These are phyloP conservation scores for Scortum barcoo DNA, from an alignment of 2,113 vertebrate species.

Conservation along the genomic window DNA sequence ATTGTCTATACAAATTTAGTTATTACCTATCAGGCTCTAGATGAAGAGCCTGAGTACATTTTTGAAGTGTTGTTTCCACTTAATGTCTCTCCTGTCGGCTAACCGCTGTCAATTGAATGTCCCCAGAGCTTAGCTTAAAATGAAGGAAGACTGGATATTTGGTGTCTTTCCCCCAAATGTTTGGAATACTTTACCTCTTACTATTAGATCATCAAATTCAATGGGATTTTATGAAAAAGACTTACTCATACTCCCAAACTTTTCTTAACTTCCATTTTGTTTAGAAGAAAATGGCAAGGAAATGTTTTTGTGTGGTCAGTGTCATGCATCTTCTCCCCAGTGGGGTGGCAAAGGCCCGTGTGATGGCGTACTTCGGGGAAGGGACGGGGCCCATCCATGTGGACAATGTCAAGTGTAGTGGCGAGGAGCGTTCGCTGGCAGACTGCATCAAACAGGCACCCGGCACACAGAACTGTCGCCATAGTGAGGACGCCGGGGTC, in stretches of 20 bases:
- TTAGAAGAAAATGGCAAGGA: not conserved
- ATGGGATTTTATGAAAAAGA: not conserved
- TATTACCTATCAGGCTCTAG: not conserved
- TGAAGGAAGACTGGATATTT: not conserved
- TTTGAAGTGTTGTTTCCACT: not conserved
- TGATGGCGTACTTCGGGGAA: conserved; percentile 98
- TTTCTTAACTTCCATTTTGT: not conserved
- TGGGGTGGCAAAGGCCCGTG: conserved; percentile 90
- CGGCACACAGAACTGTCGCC: conserved; percentile 95
- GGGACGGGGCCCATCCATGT: conserved; percentile 93
- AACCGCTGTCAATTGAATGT: not conserved
- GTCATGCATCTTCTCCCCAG: conserved; percentile 72
- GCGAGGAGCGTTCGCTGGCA: conserved; percentile 88
- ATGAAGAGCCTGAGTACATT: not conserved
- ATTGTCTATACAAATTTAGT: not conserved
- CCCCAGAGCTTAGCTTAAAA: not conserved
- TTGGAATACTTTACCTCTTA: not conserved
- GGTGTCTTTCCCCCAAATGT: not conserved
- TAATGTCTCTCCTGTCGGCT: not conserved
- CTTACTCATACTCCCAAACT: not conserved
- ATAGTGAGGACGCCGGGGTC: conserved; percentile 96
- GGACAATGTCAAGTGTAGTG: conserved; percentile 94
- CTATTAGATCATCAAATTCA: not conserved
- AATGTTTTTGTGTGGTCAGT: conserved; percentile 7
- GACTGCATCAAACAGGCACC: conserved; percentile 94